These are phyloP conservation scores for Chromobotia macracanthus DNA, from an alignment of 2,797 vertebrate genomes.

Conservation along the genomic window DNA sequence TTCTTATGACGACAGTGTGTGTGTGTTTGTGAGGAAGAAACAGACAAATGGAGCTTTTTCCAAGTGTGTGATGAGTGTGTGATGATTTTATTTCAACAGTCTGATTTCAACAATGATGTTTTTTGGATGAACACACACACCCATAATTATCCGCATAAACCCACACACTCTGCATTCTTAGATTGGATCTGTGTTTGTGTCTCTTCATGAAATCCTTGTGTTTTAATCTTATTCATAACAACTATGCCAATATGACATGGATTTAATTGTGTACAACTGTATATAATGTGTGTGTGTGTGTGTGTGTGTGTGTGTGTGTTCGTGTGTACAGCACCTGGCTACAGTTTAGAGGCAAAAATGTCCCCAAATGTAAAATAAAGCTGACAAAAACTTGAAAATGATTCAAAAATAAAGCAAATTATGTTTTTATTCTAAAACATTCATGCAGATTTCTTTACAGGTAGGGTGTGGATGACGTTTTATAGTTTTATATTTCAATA, in stretches of 20 bases:
- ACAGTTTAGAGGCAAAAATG: too few species aligned
- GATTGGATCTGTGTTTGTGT: conserved; percentile 33
- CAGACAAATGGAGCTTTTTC: conserved; percentile 2
- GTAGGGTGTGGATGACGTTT: too few species aligned
- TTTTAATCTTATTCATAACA: neutral
- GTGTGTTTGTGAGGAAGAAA: neutral
- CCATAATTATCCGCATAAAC: conserved; percentile 33
- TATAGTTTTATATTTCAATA: too few species aligned
- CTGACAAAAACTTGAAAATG: too few species aligned
- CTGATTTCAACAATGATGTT: too few species aligned
- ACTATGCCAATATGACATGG: neutral
- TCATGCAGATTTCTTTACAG: too few species aligned
- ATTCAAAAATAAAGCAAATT: too few species aligned
- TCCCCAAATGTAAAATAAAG: too few species aligned
- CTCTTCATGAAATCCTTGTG: conserved; percentile 26
- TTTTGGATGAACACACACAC: conserved; percentile 25
- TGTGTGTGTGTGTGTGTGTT: neutral
- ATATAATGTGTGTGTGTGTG: neutral
- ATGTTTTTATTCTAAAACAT: too few species aligned
- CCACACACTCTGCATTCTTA: conserved; percentile 21
- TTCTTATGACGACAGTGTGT: neutral
- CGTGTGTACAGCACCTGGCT: neutral
- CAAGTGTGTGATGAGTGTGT: conserved; percentile 29
- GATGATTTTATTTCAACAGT: conserved; percentile 41
- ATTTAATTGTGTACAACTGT: neutral